These are phyloP conservation scores for Zelostemma sp. DNA, from an alignment of 1,140 invertebrate genomes.

Conservation along the genomic window DNA sequence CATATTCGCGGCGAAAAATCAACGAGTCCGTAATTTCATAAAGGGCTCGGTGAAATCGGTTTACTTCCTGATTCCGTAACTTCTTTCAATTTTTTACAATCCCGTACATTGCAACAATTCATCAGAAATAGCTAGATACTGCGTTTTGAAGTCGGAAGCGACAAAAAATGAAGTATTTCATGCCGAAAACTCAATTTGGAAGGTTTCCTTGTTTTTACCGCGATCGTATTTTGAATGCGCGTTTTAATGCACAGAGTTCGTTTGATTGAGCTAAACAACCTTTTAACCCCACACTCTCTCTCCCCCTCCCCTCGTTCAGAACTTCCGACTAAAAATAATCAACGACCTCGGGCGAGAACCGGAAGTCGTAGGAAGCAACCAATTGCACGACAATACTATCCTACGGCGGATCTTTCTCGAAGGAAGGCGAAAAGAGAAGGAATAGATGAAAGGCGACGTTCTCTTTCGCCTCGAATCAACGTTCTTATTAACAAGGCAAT, in stretches of 20 bases:
- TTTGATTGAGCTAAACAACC: conserved; percentile 33
- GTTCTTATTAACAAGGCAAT: not conserved
- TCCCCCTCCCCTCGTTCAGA: conserved; percentile 32
- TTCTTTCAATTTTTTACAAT: no score
- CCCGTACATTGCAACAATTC: no score
- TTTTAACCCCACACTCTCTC: conserved; percentile 23
- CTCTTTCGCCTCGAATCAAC: conserved; percentile 7
- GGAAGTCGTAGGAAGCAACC: conserved; percentile 66
- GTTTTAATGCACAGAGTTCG: not conserved
- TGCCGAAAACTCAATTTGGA: no score
- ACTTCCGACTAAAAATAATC: conserved; percentile 64
- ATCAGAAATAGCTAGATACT: no score
- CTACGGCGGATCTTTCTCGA: conserved; percentile 39
- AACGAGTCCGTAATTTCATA: no score
- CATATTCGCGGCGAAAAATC: no score
- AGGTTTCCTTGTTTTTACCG: no score
- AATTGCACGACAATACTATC: conserved; percentile 57
- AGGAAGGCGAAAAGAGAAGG: conserved; percentile 32
- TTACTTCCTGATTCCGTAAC: no score
- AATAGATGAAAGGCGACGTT: conserved; percentile 10
- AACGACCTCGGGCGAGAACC: conserved; percentile 56
- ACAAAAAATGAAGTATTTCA: conserved; percentile 9
- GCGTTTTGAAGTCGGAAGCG: no score
- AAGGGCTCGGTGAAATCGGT: no score
- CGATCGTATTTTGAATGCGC: no score